Base-by-base conservation (phyloP, 2,797 vertebrate genomes). In the Enteromius mattozi region DNA sequence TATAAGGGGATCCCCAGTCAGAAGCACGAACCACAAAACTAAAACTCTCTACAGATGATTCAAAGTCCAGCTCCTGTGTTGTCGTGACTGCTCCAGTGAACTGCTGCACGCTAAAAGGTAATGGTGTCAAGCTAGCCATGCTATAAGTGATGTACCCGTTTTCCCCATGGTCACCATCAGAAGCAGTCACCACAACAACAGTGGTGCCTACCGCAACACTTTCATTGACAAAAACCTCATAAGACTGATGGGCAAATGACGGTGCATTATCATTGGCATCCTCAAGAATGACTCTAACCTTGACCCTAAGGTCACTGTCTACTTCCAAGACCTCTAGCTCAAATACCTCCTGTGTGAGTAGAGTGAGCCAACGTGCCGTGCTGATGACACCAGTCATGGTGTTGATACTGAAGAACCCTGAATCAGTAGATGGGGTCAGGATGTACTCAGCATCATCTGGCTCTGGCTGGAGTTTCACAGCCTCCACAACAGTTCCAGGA, bases 141-240 rank as follows among this genome's bases (percentile, higher is more conserved):
- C 97, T 99, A 45, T 99, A 99, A 0, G 98, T 99, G 82, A 99
- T 98, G 75, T 99, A 99, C 42, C 98, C 97, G 9, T 99, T 99
- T 92, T 99, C 98, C 49, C 98, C 98, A 86, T 92, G 94, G 84
- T 99, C 98, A 61, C 93, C 93, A 89, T 99, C 98, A 16, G 91
- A 93, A 35, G 98, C 98, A 2, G 95, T 96, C 77, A 99, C 94
- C 0, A 92, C 89, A 84, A 99, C 88, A 63, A 99, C 84, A 0
- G 86, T 96, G 0, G 96, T 96, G 1, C 96, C 97, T 70, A 97
- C 89, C 0, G 96, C 92, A 16, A 98, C 90, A 10, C 97, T 99
- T 92, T 99, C 98, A 40, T 99, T 99, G 87, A 99, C 91, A 3
- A 96, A 97, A 1, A 94, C 93, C 79, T 97, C 97, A 74, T 99